These are phyloP conservation scores for Equus quagga DNA, from an alignment of 2,113 vertebrate species.

Conservation along the genomic window DNA sequence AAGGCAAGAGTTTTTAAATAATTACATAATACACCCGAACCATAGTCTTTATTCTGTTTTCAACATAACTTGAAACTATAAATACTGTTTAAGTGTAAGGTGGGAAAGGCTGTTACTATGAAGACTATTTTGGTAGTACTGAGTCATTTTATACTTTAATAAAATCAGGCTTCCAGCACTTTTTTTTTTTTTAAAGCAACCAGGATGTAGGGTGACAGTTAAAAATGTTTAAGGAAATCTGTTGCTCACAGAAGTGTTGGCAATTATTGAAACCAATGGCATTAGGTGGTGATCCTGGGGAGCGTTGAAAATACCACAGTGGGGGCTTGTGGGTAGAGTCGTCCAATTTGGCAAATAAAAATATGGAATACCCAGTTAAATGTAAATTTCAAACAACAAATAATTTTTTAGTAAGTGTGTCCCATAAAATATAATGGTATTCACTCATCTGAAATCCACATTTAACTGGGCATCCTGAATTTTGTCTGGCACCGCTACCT, in stretches of 20 bases:
- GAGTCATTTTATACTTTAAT: constrained; percentile 54
- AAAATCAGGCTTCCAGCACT: constrained; percentile 37
- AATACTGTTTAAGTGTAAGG: constrained; percentile 38
- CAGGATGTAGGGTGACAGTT: neutral
- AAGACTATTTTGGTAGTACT: constrained; percentile 44
- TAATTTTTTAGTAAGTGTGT: neutral
- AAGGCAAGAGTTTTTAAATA: constrained; percentile 65
- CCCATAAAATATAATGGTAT: neutral
- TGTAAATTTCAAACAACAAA: neutral
- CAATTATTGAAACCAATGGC: neutral
- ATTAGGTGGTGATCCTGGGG: neutral
- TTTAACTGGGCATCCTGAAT: neutral
- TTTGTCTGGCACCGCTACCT: neutral
- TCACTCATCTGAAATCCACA: neutral
- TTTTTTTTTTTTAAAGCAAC: neutral
- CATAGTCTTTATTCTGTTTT: constrained; percentile 55
- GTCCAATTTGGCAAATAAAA: neutral
- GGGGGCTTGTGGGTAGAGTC: neutral
- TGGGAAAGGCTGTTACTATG: constrained; percentile 31
- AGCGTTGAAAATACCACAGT: rapidly evolving
- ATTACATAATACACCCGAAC: constrained; percentile 65
- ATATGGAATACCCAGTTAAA: neutral
- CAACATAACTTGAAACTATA: constrained; percentile 55
- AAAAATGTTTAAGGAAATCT: neutral
- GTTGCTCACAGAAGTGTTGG: neutral